Base-by-base conservation (phyloP, 2,797 vertebrate species). In the Alosa sapidissima region DNA sequence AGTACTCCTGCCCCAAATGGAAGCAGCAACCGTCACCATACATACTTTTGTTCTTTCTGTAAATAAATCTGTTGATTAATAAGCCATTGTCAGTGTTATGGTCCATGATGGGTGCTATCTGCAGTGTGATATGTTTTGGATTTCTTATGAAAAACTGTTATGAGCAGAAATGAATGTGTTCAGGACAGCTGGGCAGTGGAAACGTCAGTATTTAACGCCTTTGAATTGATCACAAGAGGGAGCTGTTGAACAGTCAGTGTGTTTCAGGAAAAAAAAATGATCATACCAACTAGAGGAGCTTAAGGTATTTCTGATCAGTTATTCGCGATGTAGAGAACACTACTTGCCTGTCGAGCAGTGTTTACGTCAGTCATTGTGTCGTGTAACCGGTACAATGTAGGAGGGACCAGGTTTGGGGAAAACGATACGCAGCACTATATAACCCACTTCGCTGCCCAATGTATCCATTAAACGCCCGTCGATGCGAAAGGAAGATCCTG, bases 1-100 rank as follows among this genome's bases (percentile, higher is more conserved):
- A 85, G 81, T 89, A 89, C 92, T 94, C 87, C 90, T 93, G 89
- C 89, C 93, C 91, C 92, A 87, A 87, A 93, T 91, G 91, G 93
- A 89, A 92, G 92, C 90, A 91, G 90, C 92, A 93, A 93, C 90
- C 86, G 90, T 93, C 92, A 92, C 94, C 90, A 89, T 92, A 89
- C 92, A 93, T 94, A 93, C 90, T 93, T 93, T 93, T 94, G 89
- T 95, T 93, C 81, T 91, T 95, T 95, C 92, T 96, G 94, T 95
- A 96, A 96, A 96, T 96, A 96, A 95, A 92, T 93, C 88, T 94
- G 94, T 95, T 95, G 92, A 95, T 95, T 95, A 94, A 94, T 95
- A 95, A 91, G 86, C 90, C 89, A 24, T 49, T 83, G 55, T 13
- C 19, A 51, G 62, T 72, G 82, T 89, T 45, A 88, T 51, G 49